A percentile compares a stretch with the other conserved stretches of the same genome.
Conservation (phyloP, 2,113 vertebrate genomes). For the Malaclemys terrapin region DNA sequence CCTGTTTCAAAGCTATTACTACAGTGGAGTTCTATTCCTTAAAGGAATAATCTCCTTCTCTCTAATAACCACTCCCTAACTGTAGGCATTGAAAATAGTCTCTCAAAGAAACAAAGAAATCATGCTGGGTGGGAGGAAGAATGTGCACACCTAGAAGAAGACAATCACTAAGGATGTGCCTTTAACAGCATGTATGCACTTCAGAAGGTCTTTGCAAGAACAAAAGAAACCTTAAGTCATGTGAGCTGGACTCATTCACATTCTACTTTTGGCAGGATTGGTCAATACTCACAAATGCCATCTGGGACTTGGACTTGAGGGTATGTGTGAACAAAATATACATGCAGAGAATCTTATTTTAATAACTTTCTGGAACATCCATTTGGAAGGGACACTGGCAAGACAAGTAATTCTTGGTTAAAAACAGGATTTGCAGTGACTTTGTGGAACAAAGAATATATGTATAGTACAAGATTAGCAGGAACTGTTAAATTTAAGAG, state of each 20-base stretch:
- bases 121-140: neutral
- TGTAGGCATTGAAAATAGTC: conserved; percentile 27
- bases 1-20: conserved; percentile 61
- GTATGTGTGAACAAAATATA: neutral
- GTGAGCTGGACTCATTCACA: neutral
- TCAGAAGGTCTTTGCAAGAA: conserved; percentile 32
- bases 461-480: neutral
- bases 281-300: conserved; percentile 37
- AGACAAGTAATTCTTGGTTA: neutral
- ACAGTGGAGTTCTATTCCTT: conserved; percentile 63
- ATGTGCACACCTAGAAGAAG: neutral
- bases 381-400: neutral
- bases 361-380: conserved; percentile 9
- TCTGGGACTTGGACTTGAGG: neutral
- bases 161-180: conserved; percentile 35
- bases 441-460: neutral
- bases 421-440: neutral
- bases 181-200: conserved; percentile 21
- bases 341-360: neutral
- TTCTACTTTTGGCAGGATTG: conserved; percentile 16
- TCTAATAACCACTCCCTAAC: neutral
- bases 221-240: conserved; percentile 13
- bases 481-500: neutral
- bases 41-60: conserved; percentile 15
- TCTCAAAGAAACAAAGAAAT: conserved; percentile 24